Conservation (phyloP, 1,140 invertebrate species). For the Listronotus oregonensis region DNA sequence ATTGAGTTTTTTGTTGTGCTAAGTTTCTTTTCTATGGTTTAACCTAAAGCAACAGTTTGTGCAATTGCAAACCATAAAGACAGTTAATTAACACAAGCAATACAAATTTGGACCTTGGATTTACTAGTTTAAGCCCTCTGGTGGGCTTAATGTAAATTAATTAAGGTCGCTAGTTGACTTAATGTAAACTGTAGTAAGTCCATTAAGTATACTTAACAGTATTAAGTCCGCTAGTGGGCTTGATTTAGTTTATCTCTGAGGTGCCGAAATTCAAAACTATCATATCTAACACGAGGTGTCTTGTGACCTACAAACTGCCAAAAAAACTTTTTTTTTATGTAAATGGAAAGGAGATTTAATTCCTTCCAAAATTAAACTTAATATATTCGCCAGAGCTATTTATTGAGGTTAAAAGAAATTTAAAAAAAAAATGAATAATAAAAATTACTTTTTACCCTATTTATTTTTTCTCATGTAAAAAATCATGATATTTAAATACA, state of each 20-base stretch:
- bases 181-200: too few relatives aligned
- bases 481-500: too few relatives aligned
- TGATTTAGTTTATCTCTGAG: not conserved
- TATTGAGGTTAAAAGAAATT: slow-evolving; percentile 3
- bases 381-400: slow-evolving; percentile 1
- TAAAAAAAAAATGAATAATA: not conserved
- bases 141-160: not conserved
- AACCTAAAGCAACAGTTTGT: too few relatives aligned
- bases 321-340: not conserved
- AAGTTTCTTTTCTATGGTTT: too few relatives aligned
- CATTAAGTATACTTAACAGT: too few relatives aligned
- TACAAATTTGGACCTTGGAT: too few relatives aligned
- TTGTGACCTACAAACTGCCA: slow-evolving; percentile 11
- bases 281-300: slow-evolving; percentile 11
- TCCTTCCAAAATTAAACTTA: slow-evolving; percentile 3
- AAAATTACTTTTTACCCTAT: not conserved
- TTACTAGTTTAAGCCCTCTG: not conserved
- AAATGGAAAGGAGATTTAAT: not conserved
- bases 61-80: too few relatives aligned
- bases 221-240: not conserved
- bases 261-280: not conserved
- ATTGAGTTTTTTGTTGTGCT: too few relatives aligned
- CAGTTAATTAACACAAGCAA: too few relatives aligned
- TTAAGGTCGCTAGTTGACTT: too few relatives aligned
- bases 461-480: too few relatives aligned